Evolutionary conservation across 2,888 invertebrate genomes (phyloP).

Genomic region (Aphidius colemani): DNA sequence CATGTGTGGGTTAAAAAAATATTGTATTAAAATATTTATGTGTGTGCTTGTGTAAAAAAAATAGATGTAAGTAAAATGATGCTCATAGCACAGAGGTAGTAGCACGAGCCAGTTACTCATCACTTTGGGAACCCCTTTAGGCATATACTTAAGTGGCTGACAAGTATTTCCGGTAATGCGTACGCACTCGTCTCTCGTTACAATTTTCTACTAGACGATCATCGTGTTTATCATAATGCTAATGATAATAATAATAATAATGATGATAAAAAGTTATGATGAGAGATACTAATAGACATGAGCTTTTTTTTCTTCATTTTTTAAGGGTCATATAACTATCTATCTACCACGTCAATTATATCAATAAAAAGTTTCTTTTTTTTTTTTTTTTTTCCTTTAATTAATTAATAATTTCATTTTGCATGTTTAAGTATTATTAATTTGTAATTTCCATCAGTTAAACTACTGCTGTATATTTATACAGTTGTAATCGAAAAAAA

Average conservation of each 20-base stretch:
- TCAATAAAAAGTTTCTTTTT: no score
- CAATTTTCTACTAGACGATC: slow-evolving; percentile 34
- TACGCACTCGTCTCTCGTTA: slow-evolving; percentile 36
- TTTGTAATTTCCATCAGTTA: no score
- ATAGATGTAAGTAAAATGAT: no score
- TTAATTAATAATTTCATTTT: no score
- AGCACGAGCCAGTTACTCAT: slow-evolving; percentile 24
- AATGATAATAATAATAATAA: no score
- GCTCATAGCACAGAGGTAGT: neutral
- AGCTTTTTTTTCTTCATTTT: neutral
- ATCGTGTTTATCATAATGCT: slow-evolving; percentile 11
- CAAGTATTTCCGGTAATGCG: slow-evolving; percentile 42
- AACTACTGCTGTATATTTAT: no score
- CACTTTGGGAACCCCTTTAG: slow-evolving; percentile 25
- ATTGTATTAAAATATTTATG: neutral
- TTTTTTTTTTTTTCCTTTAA: no score
- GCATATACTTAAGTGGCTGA: slow-evolving; percentile 38
- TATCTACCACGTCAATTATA: neutral
- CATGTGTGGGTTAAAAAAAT: no score
- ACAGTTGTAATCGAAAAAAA: no score
- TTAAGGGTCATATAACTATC: neutral
- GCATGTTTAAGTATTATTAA: no score
- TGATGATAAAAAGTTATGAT: neutral
- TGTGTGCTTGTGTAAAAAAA: no score
- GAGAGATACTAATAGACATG: neutral